Evolutionary conservation across 1,140 invertebrate species (phyloP), one percentile per base, ranked within the genome.

Genomic region (Drosophila suzukii): DNA sequence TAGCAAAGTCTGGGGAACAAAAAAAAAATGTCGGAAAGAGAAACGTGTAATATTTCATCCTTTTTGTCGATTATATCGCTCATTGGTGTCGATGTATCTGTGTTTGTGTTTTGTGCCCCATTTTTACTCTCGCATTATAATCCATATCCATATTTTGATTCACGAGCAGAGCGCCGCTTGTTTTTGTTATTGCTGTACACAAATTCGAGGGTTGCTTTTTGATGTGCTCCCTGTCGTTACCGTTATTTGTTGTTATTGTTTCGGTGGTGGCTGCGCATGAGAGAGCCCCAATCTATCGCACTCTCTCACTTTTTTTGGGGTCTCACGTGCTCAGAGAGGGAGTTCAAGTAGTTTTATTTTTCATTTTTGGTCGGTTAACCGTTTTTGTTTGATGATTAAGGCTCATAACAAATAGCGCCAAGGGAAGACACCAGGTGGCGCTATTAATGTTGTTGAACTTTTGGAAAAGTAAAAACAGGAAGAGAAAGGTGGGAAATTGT

Each of bases 91-190:
- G 24, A 6, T 11, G 4, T 39, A 24, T 30, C 27, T 58, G 46
- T 53, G 34, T 85, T 59, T 38, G 75, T 15, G 32, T 34, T 44
- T 51, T 72, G 75, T 86, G 83, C 50, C 83, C 83, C 84, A 86
- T 86, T 86, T 86, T 86, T 89, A 68, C 63, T 77, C 74, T 77
- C 68, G 38, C 44, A 86, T 83, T 73, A 80, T 83, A 86, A 89
- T 88, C 84, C 83, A 86, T 86, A 86, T 78, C 82, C 79, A 89
- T 83, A 88, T 84, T 84, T 86, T 86, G 83, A 86, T 86, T 86
- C 76, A 79, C 81, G 53, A 66, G 67, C 44, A 66, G 67, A 63
- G 65, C 66, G 44, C 50, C 54, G 81, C 68, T 65, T 85, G 75
- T 78, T 88, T 76, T 81, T 78, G 54, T 88, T 76, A 88, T 88